phyloP scores from a whole-genome alignment of 2,797 vertebrate genomes.

The Fundulus diaphanus region DNA sequence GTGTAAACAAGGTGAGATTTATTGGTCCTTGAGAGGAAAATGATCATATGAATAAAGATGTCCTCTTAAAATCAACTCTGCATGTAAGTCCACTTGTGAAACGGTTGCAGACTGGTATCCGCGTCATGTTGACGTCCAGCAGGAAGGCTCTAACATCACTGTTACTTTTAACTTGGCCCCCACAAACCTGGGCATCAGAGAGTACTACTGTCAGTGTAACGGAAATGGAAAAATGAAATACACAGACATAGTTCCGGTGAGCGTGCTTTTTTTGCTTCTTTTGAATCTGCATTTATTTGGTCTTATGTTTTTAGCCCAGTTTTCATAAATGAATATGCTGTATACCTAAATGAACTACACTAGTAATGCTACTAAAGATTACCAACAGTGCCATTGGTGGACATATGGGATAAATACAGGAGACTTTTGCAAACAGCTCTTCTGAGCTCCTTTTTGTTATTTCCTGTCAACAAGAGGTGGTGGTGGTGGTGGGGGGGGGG shows the following conservation, averaged over 20 bases:
- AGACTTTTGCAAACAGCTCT: not conserved
- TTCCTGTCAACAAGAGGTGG: too few species aligned
- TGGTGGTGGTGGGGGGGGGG: too few species aligned
- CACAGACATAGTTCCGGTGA: slow-evolving; percentile 72
- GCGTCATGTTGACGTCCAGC: slow-evolving; percentile 65
- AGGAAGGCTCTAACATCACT: slow-evolving; percentile 61
- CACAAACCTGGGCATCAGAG: slow-evolving; percentile 68
- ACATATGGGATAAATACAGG: not conserved
- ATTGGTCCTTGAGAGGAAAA: not conserved
- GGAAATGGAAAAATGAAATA: slow-evolving; percentile 64
- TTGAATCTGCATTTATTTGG: not conserved
- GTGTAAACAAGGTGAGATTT: slow-evolving; percentile 78
- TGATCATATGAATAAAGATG: not conserved
- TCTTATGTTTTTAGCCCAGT: not conserved
- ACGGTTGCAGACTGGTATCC: slow-evolving; percentile 83
- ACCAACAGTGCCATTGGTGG: not conserved
- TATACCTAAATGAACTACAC: not conserved
- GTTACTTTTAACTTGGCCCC: slow-evolving; percentile 86
- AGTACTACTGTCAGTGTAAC: slow-evolving; percentile 79
- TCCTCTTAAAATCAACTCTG: not conserved
- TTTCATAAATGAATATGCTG: not conserved
- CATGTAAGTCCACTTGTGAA: not conserved
- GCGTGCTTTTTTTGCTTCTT: slow-evolving; percentile 16
- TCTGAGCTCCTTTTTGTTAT: too few species aligned
- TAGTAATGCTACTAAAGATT: not conserved